Percentiles rank a stretch among this genome's conserved stretches.
Conservation (phyloP, 2,797 vertebrate species). For the Galagoides demidoff region DNA sequence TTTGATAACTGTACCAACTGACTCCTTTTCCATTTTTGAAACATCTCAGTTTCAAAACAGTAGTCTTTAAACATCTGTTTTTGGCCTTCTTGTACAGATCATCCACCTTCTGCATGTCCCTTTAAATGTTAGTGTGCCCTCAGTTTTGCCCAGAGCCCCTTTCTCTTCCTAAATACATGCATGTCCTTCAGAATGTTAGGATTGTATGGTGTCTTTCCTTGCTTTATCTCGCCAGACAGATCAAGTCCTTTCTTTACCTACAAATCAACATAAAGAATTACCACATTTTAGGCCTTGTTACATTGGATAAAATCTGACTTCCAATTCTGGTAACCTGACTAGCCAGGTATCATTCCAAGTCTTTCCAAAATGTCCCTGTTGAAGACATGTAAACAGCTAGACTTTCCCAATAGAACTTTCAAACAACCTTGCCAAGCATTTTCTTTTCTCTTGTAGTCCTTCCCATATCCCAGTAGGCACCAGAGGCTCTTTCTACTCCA, state of each 20-base stretch:
- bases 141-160: neutral
- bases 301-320: neutral
- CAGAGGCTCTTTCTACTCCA: neutral
- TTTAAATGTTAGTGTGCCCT: neutral
- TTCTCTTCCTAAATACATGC: neutral
- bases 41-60: neutral
- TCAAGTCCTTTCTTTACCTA: neutral
- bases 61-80: neutral
- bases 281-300: neutral
- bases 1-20: neutral
- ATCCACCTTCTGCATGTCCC: neutral
- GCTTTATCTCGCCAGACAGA: neutral
- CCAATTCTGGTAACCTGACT: neutral
- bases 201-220: neutral
- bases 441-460: constrained; percentile 41
- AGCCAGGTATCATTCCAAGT: neutral
- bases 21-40: neutral
- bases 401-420: neutral
- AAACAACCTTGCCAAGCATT: neutral
- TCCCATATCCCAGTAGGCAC: neutral
- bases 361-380: neutral
- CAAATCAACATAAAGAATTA: neutral
- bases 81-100: neutral
- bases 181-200: neutral
- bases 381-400: neutral